Conservation (phyloP, 2,113 vertebrate species). For the Pan troglodytes region DNA sequence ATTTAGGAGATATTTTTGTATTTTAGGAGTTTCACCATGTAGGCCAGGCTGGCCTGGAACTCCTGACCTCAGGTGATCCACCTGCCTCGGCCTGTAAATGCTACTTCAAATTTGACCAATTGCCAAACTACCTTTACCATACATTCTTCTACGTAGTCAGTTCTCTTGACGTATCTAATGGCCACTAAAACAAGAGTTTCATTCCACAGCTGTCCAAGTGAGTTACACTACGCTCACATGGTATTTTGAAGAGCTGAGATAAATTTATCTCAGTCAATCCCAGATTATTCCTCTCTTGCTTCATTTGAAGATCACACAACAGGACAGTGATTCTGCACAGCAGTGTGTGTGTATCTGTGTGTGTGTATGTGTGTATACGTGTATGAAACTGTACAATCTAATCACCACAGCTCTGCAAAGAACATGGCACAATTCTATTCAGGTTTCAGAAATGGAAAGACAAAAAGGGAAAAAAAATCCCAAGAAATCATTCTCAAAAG, state of each 20-base stretch:
- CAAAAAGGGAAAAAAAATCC: background rate
- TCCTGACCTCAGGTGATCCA: no score
- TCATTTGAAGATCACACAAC: background rate
- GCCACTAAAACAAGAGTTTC: background rate
- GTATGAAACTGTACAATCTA: background rate
- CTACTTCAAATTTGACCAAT: constrained; percentile 15
- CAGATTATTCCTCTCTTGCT: background rate
- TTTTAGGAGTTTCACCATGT: no score
- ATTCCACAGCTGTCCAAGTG: background rate
- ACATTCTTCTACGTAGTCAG: background rate
- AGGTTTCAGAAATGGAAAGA: constrained; percentile 6
- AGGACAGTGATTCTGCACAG: background rate
- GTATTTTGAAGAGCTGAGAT: constrained; percentile 20
- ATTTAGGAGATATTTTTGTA: no score
- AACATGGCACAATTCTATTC: background rate
- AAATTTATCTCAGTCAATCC: background rate
- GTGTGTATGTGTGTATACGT: background rate
- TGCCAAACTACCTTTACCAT: background rate
- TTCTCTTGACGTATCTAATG: background rate
- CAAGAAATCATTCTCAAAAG: background rate
- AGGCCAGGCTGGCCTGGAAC: no score
- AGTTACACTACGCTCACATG: background rate
- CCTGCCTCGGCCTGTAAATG: no score
- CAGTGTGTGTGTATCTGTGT: background rate
- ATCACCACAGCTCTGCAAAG: background rate